Evolutionary conservation across 2,888 invertebrate species (phyloP).

Genomic region (Chymomyza fuscimana): DNA sequence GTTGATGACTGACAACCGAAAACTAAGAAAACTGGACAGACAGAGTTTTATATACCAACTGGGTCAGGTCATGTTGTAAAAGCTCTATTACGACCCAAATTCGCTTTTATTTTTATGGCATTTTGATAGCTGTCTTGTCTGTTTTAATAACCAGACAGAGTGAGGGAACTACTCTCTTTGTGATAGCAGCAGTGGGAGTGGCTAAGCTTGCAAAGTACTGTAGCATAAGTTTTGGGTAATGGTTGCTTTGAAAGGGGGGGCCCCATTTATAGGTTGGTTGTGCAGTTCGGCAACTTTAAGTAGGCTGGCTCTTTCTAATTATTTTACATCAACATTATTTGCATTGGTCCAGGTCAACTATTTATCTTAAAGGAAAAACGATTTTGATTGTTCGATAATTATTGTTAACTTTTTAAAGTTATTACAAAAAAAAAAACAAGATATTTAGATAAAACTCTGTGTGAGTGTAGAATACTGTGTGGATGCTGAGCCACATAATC

Average conservation of each 20-base stretch:
- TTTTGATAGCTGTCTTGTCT: constrained; percentile 56
- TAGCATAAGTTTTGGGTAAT: not conserved
- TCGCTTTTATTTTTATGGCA: constrained; percentile 59
- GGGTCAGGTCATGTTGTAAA: constrained; percentile 40
- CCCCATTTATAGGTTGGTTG: too few species aligned
- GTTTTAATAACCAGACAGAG: constrained; percentile 49
- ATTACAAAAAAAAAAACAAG: too few species aligned
- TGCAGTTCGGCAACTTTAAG: too few species aligned
- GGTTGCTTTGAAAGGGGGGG: not conserved
- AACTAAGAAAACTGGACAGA: constrained; percentile 28
- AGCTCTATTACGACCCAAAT: constrained; percentile 54
- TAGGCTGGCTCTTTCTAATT: too few species aligned
- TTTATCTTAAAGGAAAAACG: too few species aligned
- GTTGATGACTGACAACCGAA: constrained; percentile 46
- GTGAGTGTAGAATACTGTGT: too few species aligned
- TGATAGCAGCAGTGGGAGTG: not conserved
- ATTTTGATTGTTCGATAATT: too few species aligned
- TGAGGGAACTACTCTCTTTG: not conserved
- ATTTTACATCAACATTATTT: too few species aligned
- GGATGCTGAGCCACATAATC: too few species aligned
- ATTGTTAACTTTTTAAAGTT: too few species aligned
- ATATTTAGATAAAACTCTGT: too few species aligned
- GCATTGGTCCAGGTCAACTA: too few species aligned
- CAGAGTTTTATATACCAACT: constrained; percentile 20
- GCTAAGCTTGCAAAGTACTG: not conserved